Conservation (phyloP, 2,888 invertebrate genomes). For the Dioctria linearis region DNA sequence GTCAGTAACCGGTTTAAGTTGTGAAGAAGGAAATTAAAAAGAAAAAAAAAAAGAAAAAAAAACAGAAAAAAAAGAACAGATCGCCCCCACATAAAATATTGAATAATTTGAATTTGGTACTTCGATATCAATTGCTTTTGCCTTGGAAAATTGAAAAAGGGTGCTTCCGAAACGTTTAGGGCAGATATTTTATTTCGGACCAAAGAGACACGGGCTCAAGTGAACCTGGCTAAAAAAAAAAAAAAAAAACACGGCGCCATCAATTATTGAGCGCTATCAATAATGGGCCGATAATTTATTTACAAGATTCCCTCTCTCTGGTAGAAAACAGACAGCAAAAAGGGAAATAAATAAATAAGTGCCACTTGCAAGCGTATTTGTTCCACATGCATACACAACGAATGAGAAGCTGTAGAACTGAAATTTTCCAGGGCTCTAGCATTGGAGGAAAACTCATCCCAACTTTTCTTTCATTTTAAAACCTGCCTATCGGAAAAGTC, state of each 20-base stretch:
- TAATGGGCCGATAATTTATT: constrained; percentile 23
- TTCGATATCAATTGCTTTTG: background rate
- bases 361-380: constrained; percentile 6
- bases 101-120: constrained; percentile 3
- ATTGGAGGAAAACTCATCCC: background rate
- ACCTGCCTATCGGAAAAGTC: background rate
- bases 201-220: background rate
- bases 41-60: too few species aligned
- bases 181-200: background rate
- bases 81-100: background rate
- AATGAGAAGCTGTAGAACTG: background rate
- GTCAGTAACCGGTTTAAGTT: too few species aligned
- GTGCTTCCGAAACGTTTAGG: background rate
- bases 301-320: background rate
- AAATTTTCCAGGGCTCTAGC: background rate
- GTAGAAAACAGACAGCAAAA: background rate
- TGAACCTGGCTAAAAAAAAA: constrained; percentile 14
- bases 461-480: background rate
- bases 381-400: background rate
- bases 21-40: too few species aligned
- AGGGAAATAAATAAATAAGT: constrained; percentile 17
- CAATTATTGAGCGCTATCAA: constrained; percentile 15
- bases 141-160: background rate
- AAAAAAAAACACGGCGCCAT: background rate
- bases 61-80: background rate